A percentile compares a stretch with the other conserved stretches of the same genome.
phyloP scores from a whole-genome alignment of 2,888 invertebrate species.

The Ischnus inquisitorius region DNA sequence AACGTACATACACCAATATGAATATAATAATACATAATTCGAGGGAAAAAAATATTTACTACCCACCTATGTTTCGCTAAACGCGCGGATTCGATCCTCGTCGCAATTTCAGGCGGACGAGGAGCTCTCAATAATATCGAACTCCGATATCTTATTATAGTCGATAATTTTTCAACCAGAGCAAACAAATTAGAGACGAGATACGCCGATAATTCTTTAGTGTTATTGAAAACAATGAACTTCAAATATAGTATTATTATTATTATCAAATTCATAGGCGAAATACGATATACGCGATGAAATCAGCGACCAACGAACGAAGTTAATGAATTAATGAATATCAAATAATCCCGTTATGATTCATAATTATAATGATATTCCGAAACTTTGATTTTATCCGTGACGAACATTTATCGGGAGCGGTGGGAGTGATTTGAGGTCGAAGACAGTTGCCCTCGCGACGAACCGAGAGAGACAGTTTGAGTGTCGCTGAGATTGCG shows the following conservation, averaged over 20 bases:
- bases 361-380: not conserved
- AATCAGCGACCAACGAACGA: no score
- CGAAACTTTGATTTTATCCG: constrained; percentile 24
- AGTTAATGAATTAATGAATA: no score
- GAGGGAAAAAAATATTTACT: not conserved
- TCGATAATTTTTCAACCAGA: not conserved
- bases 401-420: not conserved
- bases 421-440: not conserved
- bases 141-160: not conserved
- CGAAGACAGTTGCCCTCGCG: not conserved
- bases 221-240: not conserved
- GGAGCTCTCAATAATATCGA: not conserved
- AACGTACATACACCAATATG: not conserved
- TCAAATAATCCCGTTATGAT: not conserved
- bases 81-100: not conserved
- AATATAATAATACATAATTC: not conserved
- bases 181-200: not conserved
- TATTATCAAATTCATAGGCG: no score
- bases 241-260: no score
- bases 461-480: constrained; percentile 6
- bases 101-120: not conserved
- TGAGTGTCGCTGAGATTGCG: constrained; percentile 57
- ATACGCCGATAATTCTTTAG: not conserved
- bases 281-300: no score
- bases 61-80: not conserved